Base-by-base conservation (phyloP, 2,113 vertebrate genomes). In the Podilymbus podiceps region DNA sequence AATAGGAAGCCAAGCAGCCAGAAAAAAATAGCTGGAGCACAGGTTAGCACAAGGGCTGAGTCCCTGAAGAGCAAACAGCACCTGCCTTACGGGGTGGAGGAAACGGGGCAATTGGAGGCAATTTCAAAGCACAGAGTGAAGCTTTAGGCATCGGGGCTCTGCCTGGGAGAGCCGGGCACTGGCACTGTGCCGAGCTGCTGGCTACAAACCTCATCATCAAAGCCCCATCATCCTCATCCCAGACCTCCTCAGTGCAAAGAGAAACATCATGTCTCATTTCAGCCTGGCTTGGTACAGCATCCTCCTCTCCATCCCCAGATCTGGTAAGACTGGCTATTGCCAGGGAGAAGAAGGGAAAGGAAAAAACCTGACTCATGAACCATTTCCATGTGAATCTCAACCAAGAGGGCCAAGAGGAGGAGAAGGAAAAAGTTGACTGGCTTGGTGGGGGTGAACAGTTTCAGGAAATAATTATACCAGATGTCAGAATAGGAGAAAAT, bases 381-480 rank as follows among this genome's bases (percentile, higher is more conserved):
- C 6, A 31, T 33, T 89, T 52, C 59, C 66, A 30, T 25, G 4
- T 63, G 75, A 60, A 40, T 62, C 55, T 88, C 62, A 47, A 16
- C 46, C 47, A 46, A 12, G 6, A 72, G 8, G 44, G 38, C 64
- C 27, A 38, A 68, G 21, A 73, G 58, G 24, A 92, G 15, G 25
- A 72, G 60, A 60, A 87, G 27, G 24, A 46, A 69, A 58, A 19
- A 83, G 58, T 5, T 78, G 30, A 5, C 46, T 82, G 53, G 21
- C 24, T 66, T 44, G 15, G 49, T 50, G 25, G 44, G 40, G 19
- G 17, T 50, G 35, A 40, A 59, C 19, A 67, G 11, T 91, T 90
- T 85, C 78, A 69, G 81, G 62, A 93, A 97, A 97, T 53, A 90
- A 94, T 96, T 89, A 87, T 66, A 68, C 59, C 64, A 71, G 42